A percentile compares a stretch with the other conserved stretches of the same genome.
phyloP scores from a whole-genome alignment of 1,140 invertebrate genomes.

The Neomicropteryx cornuta region DNA sequence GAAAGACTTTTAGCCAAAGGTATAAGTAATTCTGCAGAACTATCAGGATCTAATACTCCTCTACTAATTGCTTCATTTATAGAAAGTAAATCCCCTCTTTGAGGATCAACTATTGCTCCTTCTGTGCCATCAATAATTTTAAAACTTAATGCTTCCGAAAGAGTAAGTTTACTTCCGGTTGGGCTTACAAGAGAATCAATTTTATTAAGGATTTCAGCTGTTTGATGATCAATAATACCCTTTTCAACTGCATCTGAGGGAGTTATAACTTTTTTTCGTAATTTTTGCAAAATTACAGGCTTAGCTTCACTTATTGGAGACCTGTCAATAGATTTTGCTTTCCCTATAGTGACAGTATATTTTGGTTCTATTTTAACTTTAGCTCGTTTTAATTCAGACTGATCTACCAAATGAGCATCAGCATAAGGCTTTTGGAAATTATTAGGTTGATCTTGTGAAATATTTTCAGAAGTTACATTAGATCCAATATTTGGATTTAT shows the following conservation, averaged over 20 bases:
- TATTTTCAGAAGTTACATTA: too few relatives aligned
- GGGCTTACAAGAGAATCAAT: slow-evolving; percentile 40
- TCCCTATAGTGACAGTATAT: slow-evolving; percentile 51
- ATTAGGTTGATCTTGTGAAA: too few relatives aligned
- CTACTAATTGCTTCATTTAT: slow-evolving; percentile 76
- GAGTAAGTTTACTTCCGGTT: slow-evolving; percentile 48
- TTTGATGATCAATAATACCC: slow-evolving; percentile 64
- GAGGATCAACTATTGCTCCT: slow-evolving; percentile 73
- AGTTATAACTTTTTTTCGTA: slow-evolving; percentile 60
- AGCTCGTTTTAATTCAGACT: slow-evolving; percentile 45
- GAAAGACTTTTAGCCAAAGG: slow-evolving; percentile 72
- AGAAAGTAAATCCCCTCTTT: slow-evolving; percentile 63
- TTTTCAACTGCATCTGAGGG: slow-evolving; percentile 59
- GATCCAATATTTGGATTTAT: too few relatives aligned
- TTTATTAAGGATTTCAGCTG: slow-evolving; percentile 54
- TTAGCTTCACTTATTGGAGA: slow-evolving; percentile 49
- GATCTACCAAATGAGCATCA: too few relatives aligned
- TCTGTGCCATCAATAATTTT: slow-evolving; percentile 63
- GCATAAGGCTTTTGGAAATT: slow-evolving; percentile 32
- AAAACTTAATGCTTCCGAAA: slow-evolving; percentile 64
- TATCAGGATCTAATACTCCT: slow-evolving; percentile 70
- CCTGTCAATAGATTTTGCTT: slow-evolving; percentile 39
- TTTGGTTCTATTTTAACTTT: slow-evolving; percentile 54
- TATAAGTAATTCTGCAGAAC: slow-evolving; percentile 65
- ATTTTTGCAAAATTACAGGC: slow-evolving; percentile 63